A percentile compares a stretch with the other conserved stretches of the same genome.
Conservation (phyloP, 2,797 vertebrate species). For the Acridotheres tristis region DNA sequence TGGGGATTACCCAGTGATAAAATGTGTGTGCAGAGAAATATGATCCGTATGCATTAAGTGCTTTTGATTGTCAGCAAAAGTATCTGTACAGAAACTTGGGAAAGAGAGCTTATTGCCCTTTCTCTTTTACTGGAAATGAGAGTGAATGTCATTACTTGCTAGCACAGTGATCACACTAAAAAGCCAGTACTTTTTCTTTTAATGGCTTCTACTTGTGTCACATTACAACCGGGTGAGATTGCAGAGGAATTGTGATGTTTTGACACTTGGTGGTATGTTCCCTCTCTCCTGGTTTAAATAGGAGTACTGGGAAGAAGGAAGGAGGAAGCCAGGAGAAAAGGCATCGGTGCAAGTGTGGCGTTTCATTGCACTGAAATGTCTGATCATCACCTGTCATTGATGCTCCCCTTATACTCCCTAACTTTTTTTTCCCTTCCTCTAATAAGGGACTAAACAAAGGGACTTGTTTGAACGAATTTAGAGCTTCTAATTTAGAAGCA, state of each 20-base stretch:
- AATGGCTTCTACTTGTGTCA: background rate
- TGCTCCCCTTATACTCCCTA: background rate
- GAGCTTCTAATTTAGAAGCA: background rate
- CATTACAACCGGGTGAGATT: background rate
- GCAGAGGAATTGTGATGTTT: background rate
- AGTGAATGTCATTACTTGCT: background rate
- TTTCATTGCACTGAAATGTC: background rate
- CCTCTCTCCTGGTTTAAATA: background rate
- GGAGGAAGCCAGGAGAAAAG: background rate
- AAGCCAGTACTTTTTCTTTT: background rate
- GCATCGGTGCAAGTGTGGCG: accelerated
- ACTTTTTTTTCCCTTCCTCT: background rate
- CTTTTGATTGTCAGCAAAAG: slow-evolving; percentile 41
- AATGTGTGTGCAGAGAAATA: background rate
- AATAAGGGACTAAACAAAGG: background rate
- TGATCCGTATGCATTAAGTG: background rate
- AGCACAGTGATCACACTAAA: background rate
- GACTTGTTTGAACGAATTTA: background rate
- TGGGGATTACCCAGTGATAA: background rate
- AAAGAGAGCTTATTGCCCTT: background rate
- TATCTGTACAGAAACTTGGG: background rate
- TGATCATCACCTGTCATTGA: background rate
- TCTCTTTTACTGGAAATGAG: background rate
- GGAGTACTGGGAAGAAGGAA: background rate
- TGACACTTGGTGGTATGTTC: background rate